These are phyloP conservation scores for Rambutsinella grinnellia DNA, from an alignment of 2,888 invertebrate species.

Conservation along the genomic window DNA sequence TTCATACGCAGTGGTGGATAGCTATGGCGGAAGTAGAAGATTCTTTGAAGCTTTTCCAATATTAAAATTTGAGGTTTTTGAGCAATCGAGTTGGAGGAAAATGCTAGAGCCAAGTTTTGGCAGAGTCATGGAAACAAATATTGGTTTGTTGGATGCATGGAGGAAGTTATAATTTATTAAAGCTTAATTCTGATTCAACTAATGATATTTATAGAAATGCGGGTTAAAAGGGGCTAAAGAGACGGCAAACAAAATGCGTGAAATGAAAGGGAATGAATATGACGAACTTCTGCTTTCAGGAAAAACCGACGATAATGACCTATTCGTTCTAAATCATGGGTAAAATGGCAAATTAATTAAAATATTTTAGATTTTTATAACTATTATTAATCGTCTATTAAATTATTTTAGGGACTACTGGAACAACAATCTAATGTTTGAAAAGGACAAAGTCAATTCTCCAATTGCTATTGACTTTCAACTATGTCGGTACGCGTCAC, in stretches of 20 bases:
- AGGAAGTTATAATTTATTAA: background rate
- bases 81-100: background rate
- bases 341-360: background rate
- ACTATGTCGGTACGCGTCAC: background rate
- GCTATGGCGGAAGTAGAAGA: slow-evolving; percentile 13
- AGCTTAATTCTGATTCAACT: background rate
- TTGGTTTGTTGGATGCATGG: slow-evolving; percentile 32
- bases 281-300: background rate
- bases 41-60: slow-evolving; percentile 24
- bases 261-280: slow-evolving; percentile 4
- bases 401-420: slow-evolving; percentile 4
- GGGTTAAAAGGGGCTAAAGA: slow-evolving; percentile 14
- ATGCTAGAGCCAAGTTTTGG: slow-evolving; percentile 10
- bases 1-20: slow-evolving; percentile 23
- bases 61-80: slow-evolving; percentile 22
- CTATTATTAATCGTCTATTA: background rate
- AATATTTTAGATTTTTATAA: background rate
- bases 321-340: slow-evolving; percentile 42
- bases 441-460: background rate
- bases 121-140: slow-evolving; percentile 3
- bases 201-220: background rate
- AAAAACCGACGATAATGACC: slow-evolving; percentile 5
- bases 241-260: slow-evolving; percentile 2
- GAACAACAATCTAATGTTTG: slow-evolving; percentile 15
- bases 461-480: slow-evolving; percentile 7